Evolutionary conservation across 2,113 vertebrate genomes (phyloP).

Genomic region (Tenebrosternarchus preto): DNA sequence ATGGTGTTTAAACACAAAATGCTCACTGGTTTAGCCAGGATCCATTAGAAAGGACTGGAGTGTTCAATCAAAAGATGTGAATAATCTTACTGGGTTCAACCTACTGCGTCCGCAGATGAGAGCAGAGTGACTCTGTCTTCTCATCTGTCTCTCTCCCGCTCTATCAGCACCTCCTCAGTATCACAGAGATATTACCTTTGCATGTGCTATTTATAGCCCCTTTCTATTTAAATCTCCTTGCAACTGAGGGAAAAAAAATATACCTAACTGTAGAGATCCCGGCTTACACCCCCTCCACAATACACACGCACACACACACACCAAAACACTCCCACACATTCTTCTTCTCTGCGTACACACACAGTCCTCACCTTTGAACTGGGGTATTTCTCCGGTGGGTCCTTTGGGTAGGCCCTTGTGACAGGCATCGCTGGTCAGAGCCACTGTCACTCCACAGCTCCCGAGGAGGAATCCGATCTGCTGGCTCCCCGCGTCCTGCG

Average conservation of each 20-base stretch:
- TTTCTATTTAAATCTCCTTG: conserved; percentile 19
- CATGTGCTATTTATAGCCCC: conserved; percentile 45
- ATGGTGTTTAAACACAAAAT: too few species aligned
- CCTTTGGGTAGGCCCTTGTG: conserved; percentile 98
- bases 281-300: conserved; percentile 4
- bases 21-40: not conserved
- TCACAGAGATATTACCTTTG: conserved; percentile 36
- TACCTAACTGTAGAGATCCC: conserved; percentile 30
- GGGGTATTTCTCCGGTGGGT: conserved; percentile 95
- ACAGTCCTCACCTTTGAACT: conserved; percentile 85
- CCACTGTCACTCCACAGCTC: conserved; percentile 97
- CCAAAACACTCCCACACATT: not conserved
- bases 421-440: conserved; percentile 96
- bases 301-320: conserved; percentile 16
- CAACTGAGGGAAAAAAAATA: conserved; percentile 24
- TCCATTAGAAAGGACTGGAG: not conserved
- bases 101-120: not conserved
- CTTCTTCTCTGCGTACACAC: not conserved
- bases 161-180: conserved; percentile 38
- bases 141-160: not conserved
- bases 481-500: conserved; percentile 95
- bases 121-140: too few species aligned
- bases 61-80: conserved; percentile 6
- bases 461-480: conserved; percentile 98
- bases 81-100: not conserved